Base-by-base conservation (phyloP, 2,888 invertebrate species). In the Acrobasis repandana region DNA sequence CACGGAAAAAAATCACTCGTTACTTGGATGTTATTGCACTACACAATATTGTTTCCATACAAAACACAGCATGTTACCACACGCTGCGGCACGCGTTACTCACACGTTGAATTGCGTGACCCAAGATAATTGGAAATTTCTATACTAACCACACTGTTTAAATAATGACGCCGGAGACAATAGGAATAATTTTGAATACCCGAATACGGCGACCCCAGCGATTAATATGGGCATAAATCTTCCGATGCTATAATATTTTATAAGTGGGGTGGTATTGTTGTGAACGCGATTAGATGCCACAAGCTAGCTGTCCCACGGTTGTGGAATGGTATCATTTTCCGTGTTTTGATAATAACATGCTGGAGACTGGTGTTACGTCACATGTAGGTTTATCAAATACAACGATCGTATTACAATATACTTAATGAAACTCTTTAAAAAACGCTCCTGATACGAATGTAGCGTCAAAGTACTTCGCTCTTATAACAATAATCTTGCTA, bases 161-260 rank as follows among this genome's bases (percentile, higher is more conserved):
- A 73, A 71, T 72, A 73, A 76, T 70, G 60, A 62, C 56, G 47
- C 51, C 33, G 70, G 64, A 77, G 75, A 81, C 81, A 79, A 80
- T 80, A 73, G 71, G 70, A 65, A 73, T 76, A 77, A 79, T 81
- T 79, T 75, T 71, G 69, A 77, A 72, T 68, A 73, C 73, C 72
- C 70, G 65, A 71, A 74, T 78, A 73, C 72, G 65, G 67, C 68
- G 65, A 71, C 75, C 83, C 82, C 77, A 70, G 69, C 82, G 76
- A 83, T 86, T 86, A 85, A 83, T 85, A 80, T 68, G 72, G 71
- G 61, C 74, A 83, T 90, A 85, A 86, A 88, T 85, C 83, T 80
- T 75, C 69, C 63, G 65, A 67, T 70, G 65, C 58, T 65, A 65
- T 63, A 66, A 66, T 63, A 66, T 74, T 69, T 68, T 69, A 62